These are phyloP conservation scores for Connochaetes taurinus DNA, from an alignment of 2,113 vertebrate species.

Conservation along the genomic window DNA sequence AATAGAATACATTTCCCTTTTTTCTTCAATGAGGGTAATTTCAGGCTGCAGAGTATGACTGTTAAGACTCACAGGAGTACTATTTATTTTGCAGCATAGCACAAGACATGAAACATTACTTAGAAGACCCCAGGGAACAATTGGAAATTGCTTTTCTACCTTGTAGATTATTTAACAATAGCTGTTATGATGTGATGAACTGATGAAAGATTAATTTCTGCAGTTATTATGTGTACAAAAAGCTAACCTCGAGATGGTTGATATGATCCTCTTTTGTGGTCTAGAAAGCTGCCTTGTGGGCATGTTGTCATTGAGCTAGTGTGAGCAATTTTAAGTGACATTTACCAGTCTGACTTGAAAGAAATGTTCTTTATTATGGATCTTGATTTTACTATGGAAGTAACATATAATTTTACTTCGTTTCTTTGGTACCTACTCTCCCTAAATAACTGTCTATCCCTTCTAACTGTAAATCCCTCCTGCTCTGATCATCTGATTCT, in stretches of 20 bases:
- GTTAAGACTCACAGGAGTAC: neutral
- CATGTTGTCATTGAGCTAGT: conserved; percentile 1
- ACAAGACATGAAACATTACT: conserved; percentile 23
- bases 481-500: neutral
- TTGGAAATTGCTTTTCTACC: conserved; percentile 29
- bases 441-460: neutral
- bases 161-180: conserved; percentile 48
- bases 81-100: conserved; percentile 37
- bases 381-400: neutral
- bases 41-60: neutral
- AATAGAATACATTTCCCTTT: conserved; percentile 25
- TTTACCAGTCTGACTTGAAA: conserved; percentile 17
- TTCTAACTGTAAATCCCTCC: neutral
- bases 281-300: neutral
- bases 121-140: conserved; percentile 27
- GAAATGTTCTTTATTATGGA: neutral
- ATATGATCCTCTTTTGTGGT: neutral
- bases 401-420: conserved; percentile 11
- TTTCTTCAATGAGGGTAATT: conserved; percentile 23
- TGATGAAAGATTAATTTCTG: conserved; percentile 52
- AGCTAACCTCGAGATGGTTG: conserved; percentile 1
- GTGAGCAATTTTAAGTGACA: conserved; percentile 35
- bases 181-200: conserved; percentile 14
- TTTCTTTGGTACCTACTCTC: neutral
- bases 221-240: conserved; percentile 5